Evolutionary conservation across 2,797 vertebrate genomes (phyloP), one percentile per base, ranked within the genome.

Genomic region (Spheniscus humboldti): DNA sequence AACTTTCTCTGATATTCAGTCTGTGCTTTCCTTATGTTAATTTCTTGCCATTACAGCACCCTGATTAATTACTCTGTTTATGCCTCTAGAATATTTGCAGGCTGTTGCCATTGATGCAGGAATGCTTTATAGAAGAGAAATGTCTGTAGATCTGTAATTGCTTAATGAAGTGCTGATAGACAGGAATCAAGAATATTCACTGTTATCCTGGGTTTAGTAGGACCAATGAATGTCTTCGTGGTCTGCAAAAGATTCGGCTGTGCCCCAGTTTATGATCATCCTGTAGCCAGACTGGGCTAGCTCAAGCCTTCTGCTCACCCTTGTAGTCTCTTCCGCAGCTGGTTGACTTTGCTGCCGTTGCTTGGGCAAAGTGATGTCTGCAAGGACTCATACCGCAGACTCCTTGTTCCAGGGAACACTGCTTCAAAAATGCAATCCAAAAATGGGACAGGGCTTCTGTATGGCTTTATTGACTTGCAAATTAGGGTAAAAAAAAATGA

Each of bases 71-170:
- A 83, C 86, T 79, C 88, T 94, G 88, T 95, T 93, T 93, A 92
- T 94, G 91, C 82, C 79, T 91, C 92, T 90, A 57, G 91, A 96
- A 96, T 96, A 91, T 96, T 96, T 96, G 78, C 89, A 88, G 91
- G 64, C 75, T 88, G 63, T 74, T 96, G 71, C 90, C 77, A 64
- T 57, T 95, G 93, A 91, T 89, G 80, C 3, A 3, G 74, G 90
- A 82, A 79, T n/a, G 24, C 86, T 93, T 87, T 77, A 71, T 55
- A 92, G 83, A 79, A 56, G 48, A 87, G 73, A 78, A 77, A 66
- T 90, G 77, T 94, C 92, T 74, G 68, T 77, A 64, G 72, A 82
- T 85, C 80, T 82, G 90, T 94, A 84, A 97, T 95, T 94, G 86
- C 83, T 93, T 94, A 94, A 93, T 89, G 81, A 91, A 92, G 75